Conservation (phyloP, 2,113 vertebrate species). For the human (Homo sapiens) region DNA sequence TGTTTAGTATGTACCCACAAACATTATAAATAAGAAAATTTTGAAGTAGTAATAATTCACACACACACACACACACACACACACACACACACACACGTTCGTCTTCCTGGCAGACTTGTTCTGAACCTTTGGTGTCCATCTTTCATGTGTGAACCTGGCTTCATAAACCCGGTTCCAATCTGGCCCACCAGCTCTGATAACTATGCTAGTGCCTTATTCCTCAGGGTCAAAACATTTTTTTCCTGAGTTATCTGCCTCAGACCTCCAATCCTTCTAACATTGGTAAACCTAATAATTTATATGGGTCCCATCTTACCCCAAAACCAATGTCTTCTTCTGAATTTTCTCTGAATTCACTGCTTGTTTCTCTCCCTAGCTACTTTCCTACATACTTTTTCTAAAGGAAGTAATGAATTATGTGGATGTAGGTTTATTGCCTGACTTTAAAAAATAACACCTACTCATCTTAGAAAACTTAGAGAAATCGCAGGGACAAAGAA, state of each 20-base stretch:
- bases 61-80: too few species aligned
- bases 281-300: background rate
- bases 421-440: background rate
- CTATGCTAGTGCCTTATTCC: background rate
- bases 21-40: too few species aligned
- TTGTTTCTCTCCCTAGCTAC: background rate
- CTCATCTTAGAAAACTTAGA: background rate
- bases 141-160: background rate
- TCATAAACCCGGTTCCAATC: background rate
- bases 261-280: background rate
- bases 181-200: background rate
- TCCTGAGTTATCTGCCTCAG: background rate
- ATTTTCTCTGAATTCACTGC: background rate
- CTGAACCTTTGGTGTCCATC: background rate
- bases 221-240: background rate
- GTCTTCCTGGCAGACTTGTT: background rate
- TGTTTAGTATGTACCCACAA: too few species aligned
- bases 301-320: background rate
- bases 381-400: background rate
- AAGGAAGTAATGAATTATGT: background rate
- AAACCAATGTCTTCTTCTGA: background rate
- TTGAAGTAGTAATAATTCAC: too few species aligned
- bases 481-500: constrained; percentile 4
- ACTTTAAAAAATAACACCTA: background rate
- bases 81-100: too few species aligned